Base-by-base conservation (phyloP, 2,113 vertebrate genomes). In the Sylvilagus bachmani region DNA sequence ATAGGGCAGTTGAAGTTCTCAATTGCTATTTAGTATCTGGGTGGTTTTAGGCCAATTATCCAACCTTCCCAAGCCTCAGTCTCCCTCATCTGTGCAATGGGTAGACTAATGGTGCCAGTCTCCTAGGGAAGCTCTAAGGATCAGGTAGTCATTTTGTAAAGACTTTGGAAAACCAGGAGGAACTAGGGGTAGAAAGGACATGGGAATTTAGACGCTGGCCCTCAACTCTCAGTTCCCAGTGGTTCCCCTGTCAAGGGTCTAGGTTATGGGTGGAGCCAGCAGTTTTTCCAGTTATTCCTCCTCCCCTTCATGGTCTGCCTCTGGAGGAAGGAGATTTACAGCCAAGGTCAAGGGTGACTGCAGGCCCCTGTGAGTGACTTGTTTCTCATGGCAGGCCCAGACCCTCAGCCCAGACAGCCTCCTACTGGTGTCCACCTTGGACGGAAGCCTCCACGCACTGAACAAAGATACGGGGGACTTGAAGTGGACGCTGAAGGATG, bases 401-500 rank as follows among this genome's bases (percentile, higher is more conserved):
- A 98, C 98, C 91, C 97, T 98, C 79, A 97, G 16, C 96, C 99
- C 99, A 1, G 99, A 99, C 93, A 98, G 98, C 0, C 98, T 99
- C 89, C 98, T 99, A 80, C 99, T 99, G 0, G 95, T 99, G 44
- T 99, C 99, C 10, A 99, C 99, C 0, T 98, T 99, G 97, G 99
- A 99, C 19, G 99, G 99, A 25, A 99, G 97, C 97, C 98, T 99
- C 49, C 99, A 99, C 0, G 99, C 99, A 0, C 99, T 99, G 92
- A 99, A 98, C 97, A 99, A 99, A 97, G 98, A 99, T 96, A 99
- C 99, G 0, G 99, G 99, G 11, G 99, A 99, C 95, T 97, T 99
- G 97, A 99, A 99, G 95, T 99, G 99, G 99, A 99, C 99, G 0
- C 98, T 99, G 51, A 99, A 98, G 98, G 99, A 99, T 66, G 99